Conservation (phyloP, 2,113 vertebrate genomes). For the Podiceps cristatus region DNA sequence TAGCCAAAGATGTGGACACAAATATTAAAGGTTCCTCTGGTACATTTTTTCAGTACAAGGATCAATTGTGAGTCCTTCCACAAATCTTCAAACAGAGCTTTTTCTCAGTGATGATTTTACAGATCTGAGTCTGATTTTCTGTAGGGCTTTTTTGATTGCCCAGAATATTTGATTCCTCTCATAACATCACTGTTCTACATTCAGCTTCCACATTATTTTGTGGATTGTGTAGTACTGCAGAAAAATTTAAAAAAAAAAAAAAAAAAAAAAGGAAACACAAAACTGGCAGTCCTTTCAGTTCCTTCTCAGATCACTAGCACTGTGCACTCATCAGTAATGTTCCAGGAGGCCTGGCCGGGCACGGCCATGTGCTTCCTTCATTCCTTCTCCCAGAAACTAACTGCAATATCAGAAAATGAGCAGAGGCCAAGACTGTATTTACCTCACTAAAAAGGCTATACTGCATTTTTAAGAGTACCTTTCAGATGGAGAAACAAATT, state of each 20-base stretch:
- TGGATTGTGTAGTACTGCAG: neutral
- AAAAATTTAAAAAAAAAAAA: neutral
- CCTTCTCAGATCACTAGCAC: neutral
- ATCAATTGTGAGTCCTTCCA: neutral
- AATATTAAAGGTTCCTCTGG: conserved; percentile 20
- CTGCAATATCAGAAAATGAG: neutral
- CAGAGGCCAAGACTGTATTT: neutral
- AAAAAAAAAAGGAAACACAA: neutral
- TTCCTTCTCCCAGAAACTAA: neutral
- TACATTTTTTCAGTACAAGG: neutral
- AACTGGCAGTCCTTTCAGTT: neutral
- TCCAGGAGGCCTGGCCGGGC: neutral
- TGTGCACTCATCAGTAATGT: neutral
- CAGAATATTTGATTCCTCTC: neutral
- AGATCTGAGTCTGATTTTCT: neutral
- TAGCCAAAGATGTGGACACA: conserved; percentile 22
- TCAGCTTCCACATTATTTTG: neutral
- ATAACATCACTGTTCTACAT: neutral
- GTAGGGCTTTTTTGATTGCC: neutral
- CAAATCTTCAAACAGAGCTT: conserved; percentile 13
- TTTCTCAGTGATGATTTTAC: neutral
- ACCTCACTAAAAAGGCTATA: neutral
- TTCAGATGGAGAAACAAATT: neutral
- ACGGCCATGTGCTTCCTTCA: neutral
- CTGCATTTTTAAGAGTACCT: neutral